Evolutionary conservation across 1,140 invertebrate species (phyloP), one percentile per base, ranked within the genome.

Genomic region (Phortica variegata): DNA sequence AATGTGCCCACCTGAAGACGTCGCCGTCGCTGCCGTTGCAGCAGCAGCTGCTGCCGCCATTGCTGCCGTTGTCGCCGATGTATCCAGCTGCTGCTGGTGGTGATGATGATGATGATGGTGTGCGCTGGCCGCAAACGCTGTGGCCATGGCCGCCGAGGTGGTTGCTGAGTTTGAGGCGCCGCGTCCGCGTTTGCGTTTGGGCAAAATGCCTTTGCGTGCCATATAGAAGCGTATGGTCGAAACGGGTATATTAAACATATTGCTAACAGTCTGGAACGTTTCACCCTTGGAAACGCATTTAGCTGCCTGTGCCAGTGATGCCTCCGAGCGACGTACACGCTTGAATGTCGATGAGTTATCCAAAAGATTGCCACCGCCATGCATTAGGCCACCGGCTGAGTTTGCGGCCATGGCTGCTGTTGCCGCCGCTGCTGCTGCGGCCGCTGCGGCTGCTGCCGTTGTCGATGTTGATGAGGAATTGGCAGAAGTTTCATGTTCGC

Each of bases 181-280:
- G 8, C 80, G 80, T 1, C 88, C 88, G 15, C 88, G 80, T 63
- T 88, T 86, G 53, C 88, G 81, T 58, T 83, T 81, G 17, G 87
- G 87, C 41, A 90, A 69, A 48, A 89, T 89, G 5, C 88, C 88
- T 73, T 89, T 89, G 46, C 88, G 79, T 18, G 87, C 88, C 88
- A 89, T 89, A 75, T 89, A 89, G 73, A 90, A 89, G 16, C 85
- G 82, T 72, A 89, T 89, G 42, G 88, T 90, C n/a, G 87, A 89
- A 52, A 89, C 89, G 38, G 87, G 87, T 75, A 89, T 90, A 62
- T 88, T 88, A 68, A 88, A 90, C 79, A 87, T 87, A 65, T 89
- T 87, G 29, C 87, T 89, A 29, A 88, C 87, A 7, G 86, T 88
- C 76, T 89, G 87, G 79, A 89, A 89, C 58, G 88, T 89, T 78